Conservation (phyloP, 2,113 vertebrate genomes). For the Brevimyrus niger region DNA sequence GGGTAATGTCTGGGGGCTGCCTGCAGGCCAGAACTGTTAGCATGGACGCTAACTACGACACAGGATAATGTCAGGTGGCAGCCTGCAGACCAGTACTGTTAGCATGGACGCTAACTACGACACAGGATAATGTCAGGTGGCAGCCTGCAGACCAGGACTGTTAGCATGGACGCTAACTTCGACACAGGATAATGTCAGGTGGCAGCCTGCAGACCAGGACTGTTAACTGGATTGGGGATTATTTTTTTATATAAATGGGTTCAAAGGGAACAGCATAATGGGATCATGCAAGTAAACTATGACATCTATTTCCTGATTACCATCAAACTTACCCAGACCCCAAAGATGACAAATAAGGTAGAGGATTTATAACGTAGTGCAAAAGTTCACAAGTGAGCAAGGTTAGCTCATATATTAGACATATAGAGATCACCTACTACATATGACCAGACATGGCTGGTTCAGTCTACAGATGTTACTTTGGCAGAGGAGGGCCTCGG, state of each 20-base stretch:
- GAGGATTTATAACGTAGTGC: background rate
- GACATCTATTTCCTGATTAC: background rate
- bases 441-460: background rate
- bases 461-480: background rate
- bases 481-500: background rate
- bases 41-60: too few relatives aligned
- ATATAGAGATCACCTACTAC: background rate
- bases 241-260: background rate
- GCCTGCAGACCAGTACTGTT: slow-evolving; percentile 40
- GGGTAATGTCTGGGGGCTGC: slow-evolving; percentile 33
- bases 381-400: background rate
- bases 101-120: too few relatives aligned
- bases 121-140: slow-evolving; percentile 32
- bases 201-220: slow-evolving; percentile 38
- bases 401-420: background rate
- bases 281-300: background rate
- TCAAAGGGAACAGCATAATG: background rate
- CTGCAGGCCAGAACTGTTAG: slow-evolving; percentile 40
- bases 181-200: slow-evolving; percentile 28
- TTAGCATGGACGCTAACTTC: background rate
- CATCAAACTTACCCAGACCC: background rate
- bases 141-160: slow-evolving; percentile 37
- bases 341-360: background rate
- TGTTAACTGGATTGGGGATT: slow-evolving; percentile 20
- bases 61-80: slow-evolving; percentile 32